Conservation (phyloP, 64 coral and sea anemone genomes). For the Porites australiensis region DNA sequence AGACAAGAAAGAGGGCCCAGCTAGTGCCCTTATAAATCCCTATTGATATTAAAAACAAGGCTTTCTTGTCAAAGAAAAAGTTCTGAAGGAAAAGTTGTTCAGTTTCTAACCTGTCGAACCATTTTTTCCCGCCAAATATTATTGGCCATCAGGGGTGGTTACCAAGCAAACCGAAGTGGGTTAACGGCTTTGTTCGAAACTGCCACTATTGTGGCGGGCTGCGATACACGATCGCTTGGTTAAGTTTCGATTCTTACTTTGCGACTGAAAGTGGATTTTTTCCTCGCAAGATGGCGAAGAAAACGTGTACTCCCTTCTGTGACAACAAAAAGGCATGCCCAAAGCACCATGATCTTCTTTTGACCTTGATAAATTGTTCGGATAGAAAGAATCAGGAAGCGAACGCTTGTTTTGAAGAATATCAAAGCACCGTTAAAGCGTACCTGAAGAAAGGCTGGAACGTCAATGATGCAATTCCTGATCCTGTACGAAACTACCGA, state of each 20-base stretch:
- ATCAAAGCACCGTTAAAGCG: constrained; percentile 3
- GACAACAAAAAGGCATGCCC: constrained; percentile 5
- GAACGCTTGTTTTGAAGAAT: background rate
- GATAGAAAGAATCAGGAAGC: background rate
- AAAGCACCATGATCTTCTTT: constrained; percentile 52
- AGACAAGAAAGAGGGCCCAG: too few species aligned
- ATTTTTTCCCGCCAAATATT: too few species aligned
- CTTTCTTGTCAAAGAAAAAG: too few species aligned
- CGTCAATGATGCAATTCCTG: constrained; percentile 39
- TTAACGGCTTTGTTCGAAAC: background rate
- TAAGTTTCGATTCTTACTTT: background rate
- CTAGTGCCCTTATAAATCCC: too few species aligned
- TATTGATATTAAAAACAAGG: too few species aligned
- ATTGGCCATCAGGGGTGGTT: background rate
- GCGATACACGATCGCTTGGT: background rate
- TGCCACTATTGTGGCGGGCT: background rate
- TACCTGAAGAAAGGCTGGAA: constrained; percentile 66
- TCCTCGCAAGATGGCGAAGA: constrained; percentile 33
- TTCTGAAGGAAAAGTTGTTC: too few species aligned
- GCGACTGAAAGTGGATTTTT: background rate
- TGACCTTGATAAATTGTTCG: background rate
- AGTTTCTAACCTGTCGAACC: too few species aligned
- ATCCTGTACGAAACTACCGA: constrained; percentile 40
- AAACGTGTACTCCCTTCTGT: constrained; percentile 52
- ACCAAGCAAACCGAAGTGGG: background rate